phyloP scores from a whole-genome alignment of 1,140 invertebrate genomes.

The Brachionus paranguensis region DNA sequence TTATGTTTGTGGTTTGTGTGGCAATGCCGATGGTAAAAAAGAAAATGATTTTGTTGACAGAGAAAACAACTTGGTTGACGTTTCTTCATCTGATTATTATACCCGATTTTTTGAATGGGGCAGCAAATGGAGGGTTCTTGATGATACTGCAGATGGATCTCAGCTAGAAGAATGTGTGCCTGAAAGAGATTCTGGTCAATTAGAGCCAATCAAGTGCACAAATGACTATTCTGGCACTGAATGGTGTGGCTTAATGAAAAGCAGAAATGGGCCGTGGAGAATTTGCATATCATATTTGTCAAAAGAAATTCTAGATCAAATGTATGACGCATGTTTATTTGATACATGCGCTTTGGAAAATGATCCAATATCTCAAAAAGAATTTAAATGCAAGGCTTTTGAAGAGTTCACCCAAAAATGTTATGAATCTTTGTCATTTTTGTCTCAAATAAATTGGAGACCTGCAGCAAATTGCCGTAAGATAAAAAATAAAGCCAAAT shows the following conservation, averaged over 20 bases:
- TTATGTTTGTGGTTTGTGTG: slow-evolving; percentile 32
- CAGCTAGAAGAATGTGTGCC: background rate
- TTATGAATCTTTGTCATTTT: background rate
- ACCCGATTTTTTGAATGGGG: slow-evolving; percentile 3
- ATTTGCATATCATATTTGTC: background rate
- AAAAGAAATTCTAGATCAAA: background rate
- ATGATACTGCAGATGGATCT: slow-evolving; percentile 9
- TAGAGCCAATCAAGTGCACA: background rate
- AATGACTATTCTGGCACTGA: background rate
- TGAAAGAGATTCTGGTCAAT: background rate
- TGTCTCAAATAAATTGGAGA: slow-evolving; percentile 4
- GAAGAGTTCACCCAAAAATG: background rate
- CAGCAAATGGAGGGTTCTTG: slow-evolving; percentile 17
- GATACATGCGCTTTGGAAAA: slow-evolving; percentile 16
- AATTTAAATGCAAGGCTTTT: background rate
- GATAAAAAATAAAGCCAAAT: background rate
- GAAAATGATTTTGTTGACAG: slow-evolving; percentile 27
- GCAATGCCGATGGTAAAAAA: slow-evolving; percentile 27
- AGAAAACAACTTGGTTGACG: background rate
- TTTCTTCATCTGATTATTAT: background rate
- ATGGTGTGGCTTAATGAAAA: slow-evolving; percentile 21
- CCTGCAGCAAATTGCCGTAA: background rate
- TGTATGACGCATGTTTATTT: background rate
- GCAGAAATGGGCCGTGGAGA: background rate
- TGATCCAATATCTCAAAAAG: background rate